Evolutionary conservation across 2,888 invertebrate genomes (phyloP), one percentile per base, ranked within the genome.

Genomic region (Polymixis flavicincta): DNA sequence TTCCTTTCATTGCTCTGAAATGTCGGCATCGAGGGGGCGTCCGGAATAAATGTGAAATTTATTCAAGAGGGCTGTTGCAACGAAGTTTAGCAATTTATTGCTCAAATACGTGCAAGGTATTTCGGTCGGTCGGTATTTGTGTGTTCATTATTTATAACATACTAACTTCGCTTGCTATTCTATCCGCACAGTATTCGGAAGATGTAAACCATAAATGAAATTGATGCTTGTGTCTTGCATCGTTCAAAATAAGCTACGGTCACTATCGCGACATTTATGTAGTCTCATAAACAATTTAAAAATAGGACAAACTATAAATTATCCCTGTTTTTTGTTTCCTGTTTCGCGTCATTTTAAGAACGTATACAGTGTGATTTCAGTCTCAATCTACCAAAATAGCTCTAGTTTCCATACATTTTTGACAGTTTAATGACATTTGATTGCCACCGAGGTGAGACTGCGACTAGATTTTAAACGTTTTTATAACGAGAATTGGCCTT

Each of bases 41-140:
- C n/a, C 60, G n/a, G 71, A 76, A 90, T 88, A 89, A 90, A 92
- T 87, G 89, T 74, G 82, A 89, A 89, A 91, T 90, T 90, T 91
- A 92, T 92, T 91, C 90, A 90, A 88, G 32, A 69, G 71, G 54
- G 9, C 86, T 84, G 78, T 74, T 87, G 87, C 87, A 88, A 84
- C 89, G 7, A 89, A 91, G 84, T 91, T 90, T 78, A 71, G 83
- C 83, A 86, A 90, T 90, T 90, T 90, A 89, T 90, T 83, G 86
- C 82, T 75, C 28, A 67, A 70, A 71, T 80, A 76, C 83, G 83
- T n/a, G 22, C 32, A 19, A 45, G 6, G 42, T 48, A n/a, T n/a
- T n/a, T n/a, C n/a, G n/a, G n/a, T n/a, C n/a, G n/a, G 19, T 3
- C 4, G 3, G 50, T 61, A 37, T 61, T 61, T 61, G 14, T 22